Conservation (phyloP, 2,113 vertebrate species). For the Halcyon malimbica region DNA sequence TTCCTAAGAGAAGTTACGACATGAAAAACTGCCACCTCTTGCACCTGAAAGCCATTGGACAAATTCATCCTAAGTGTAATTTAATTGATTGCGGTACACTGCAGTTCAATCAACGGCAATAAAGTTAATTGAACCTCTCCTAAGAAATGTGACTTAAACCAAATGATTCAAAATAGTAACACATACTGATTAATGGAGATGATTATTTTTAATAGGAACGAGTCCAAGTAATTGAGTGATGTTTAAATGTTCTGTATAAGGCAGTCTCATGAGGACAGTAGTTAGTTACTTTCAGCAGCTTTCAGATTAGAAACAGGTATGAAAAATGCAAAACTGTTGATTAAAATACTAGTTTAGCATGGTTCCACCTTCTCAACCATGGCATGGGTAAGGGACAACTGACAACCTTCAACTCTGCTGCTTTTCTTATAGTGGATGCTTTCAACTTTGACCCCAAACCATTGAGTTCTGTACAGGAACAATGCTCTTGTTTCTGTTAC, state of each 20-base stretch:
- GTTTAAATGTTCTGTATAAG: background rate
- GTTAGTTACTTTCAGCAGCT: background rate
- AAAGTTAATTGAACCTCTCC: slow-evolving; percentile 54
- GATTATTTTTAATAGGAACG: slow-evolving; percentile 45
- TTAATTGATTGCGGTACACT: slow-evolving; percentile 30
- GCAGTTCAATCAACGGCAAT: slow-evolving; percentile 55
- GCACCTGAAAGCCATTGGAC: slow-evolving; percentile 24
- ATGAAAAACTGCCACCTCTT: background rate
- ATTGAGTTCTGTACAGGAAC: background rate
- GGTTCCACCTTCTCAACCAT: background rate
- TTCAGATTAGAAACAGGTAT: background rate
- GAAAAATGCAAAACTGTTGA: background rate
- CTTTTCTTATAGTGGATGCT: background rate
- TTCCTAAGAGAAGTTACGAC: background rate
- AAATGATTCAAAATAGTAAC: slow-evolving; percentile 20
- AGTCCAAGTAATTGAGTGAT: background rate
- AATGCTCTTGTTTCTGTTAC: background rate
- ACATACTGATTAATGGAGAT: slow-evolving; percentile 37
- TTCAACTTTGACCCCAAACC: background rate
- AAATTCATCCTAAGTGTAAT: slow-evolving; percentile 12
- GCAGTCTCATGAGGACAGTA: background rate
- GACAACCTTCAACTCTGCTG: background rate
- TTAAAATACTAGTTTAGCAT: background rate
- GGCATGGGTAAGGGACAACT: background rate
- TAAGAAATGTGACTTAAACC: slow-evolving; percentile 22